A percentile compares a stretch with the other conserved stretches of the same genome.
Conservation (phyloP, 2,888 invertebrate genomes). For the Hylaea fasciaria region DNA sequence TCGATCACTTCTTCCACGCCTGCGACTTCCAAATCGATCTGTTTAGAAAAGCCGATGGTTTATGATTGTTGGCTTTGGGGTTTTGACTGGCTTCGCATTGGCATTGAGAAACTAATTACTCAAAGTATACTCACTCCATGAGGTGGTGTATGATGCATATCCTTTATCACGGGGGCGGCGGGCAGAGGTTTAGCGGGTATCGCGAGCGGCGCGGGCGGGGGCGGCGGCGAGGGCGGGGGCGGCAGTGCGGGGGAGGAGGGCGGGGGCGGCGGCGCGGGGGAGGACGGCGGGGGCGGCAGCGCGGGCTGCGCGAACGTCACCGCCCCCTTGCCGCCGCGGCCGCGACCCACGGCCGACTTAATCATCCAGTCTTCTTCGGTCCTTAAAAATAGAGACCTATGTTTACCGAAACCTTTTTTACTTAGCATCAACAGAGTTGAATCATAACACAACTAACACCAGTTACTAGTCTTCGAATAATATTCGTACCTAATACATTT, state of each 20-base stretch:
- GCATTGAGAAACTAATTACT: no score
- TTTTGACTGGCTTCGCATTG: no score
- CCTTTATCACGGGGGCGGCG: conserved; percentile 40
- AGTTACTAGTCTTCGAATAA: no score
- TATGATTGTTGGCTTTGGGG: no score
- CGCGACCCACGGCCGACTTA: conserved; percentile 54
- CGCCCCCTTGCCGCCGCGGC: conserved; percentile 61
- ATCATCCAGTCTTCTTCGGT: conserved; percentile 77
- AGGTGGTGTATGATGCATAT: conserved; percentile 9
- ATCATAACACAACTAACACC: no score
- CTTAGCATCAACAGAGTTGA: no score
- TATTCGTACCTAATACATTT: no score
- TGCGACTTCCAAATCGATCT: conserved; percentile 66
- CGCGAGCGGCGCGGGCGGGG: conserved; percentile 22
- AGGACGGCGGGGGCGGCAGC: conserved; percentile 36
- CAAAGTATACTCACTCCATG: conserved; percentile 21
- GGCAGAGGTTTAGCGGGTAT: conserved; percentile 40
- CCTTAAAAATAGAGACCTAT: conserved; percentile 46
- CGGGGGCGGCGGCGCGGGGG: conserved; percentile 25
- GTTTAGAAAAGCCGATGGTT: conserved; percentile 7
- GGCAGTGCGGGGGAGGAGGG: conserved; percentile 17
- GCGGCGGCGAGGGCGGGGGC: conserved; percentile 26
- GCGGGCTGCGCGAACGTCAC: conserved; percentile 34
- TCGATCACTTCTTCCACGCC: conserved; percentile 65
- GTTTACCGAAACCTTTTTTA: background rate